These are phyloP conservation scores for Urocynchramus pylzowi DNA, from an alignment of 2,113 vertebrate species.

Conservation along the genomic window DNA sequence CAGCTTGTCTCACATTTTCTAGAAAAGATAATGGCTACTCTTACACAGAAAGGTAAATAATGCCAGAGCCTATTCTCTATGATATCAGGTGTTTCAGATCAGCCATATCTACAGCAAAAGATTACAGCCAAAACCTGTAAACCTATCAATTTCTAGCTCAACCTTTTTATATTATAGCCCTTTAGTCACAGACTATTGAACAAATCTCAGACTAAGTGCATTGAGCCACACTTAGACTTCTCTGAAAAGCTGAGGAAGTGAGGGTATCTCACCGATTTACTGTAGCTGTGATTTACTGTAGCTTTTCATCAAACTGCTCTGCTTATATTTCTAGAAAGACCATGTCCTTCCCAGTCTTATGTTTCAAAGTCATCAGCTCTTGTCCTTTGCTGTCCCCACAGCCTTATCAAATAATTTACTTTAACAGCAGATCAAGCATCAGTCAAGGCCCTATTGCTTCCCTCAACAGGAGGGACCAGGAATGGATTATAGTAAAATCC, in stretches of 20 bases:
- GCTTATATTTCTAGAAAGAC: not conserved
- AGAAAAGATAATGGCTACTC: not conserved
- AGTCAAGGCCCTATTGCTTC: not conserved
- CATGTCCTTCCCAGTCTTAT: not conserved
- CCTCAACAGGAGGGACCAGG: fast-evolving
- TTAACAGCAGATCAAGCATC: not conserved
- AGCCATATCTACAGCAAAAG: not conserved
- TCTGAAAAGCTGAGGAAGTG: not conserved
- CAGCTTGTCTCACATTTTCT: not conserved
- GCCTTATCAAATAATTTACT: not conserved
- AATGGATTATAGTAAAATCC: not conserved
- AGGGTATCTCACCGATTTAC: not conserved
- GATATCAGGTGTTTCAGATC: not conserved
- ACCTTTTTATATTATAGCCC: not conserved
- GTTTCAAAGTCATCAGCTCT: not conserved
- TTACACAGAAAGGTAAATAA: not conserved
- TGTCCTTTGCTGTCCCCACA: not conserved
- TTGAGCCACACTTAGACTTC: not conserved
- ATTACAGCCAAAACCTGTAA: not conserved
- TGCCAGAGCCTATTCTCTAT: not conserved
- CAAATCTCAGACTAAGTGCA: not conserved
- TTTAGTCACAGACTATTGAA: not conserved
- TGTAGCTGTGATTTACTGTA: not conserved
- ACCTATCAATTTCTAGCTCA: not conserved
- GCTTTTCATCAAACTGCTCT: not conserved